phyloP scores from a whole-genome alignment of 2,888 invertebrate genomes.

The Dicycla oo region DNA sequence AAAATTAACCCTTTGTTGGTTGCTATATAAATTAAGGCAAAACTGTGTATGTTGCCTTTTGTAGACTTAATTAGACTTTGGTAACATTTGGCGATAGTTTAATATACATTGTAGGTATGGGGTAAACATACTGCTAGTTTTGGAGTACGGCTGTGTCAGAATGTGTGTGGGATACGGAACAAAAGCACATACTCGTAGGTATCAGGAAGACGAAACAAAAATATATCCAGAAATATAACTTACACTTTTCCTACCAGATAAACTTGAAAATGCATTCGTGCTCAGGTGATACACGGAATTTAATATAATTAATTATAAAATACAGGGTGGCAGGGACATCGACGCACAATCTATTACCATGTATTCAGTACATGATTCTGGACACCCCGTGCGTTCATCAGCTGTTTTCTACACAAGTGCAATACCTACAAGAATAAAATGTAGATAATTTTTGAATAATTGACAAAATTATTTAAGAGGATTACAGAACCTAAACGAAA shows the following conservation, averaged over 20 bases:
- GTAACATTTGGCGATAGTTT: background rate
- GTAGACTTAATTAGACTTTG: background rate
- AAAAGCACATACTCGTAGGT: background rate
- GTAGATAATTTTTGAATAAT: too few species aligned
- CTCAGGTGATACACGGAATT: background rate
- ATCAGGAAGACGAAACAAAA: background rate
- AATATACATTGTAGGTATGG: background rate
- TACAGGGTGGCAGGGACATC: too few species aligned
- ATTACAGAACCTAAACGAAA: too few species aligned
- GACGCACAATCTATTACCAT: too few species aligned
- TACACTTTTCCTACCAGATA: background rate
- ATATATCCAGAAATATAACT: too few species aligned
- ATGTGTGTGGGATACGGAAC: background rate
- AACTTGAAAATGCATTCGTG: background rate
- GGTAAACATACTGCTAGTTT: background rate
- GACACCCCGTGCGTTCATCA: too few species aligned
- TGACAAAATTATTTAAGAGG: too few species aligned
- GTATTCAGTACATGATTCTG: too few species aligned
- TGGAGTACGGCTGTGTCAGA: background rate
- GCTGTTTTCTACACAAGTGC: too few species aligned
- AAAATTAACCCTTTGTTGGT: too few species aligned
- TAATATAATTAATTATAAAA: background rate
- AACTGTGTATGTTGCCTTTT: background rate
- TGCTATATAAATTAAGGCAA: background rate
- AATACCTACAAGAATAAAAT: too few species aligned